Evolutionary conservation across 2,888 invertebrate genomes (phyloP).

Genomic region (Empis livida): DNA sequence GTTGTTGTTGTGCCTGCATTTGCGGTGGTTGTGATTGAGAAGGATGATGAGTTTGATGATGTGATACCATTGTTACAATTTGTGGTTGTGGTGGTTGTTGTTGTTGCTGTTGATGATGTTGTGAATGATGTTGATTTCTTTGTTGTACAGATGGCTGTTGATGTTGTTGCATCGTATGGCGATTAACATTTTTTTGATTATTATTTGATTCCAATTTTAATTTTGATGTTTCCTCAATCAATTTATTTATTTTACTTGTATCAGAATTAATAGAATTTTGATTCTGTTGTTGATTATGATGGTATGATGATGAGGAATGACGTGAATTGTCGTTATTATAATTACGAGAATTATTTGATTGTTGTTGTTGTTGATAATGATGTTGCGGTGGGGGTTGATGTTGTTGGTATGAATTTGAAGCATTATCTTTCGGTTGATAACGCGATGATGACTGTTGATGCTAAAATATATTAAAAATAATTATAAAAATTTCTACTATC

Average conservation of each 20-base stretch:
- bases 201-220: slow-evolving; percentile 18
- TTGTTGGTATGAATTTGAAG: slow-evolving; percentile 5
- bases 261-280: slow-evolving; percentile 31
- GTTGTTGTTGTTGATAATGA: slow-evolving; percentile 7
- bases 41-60: not conserved
- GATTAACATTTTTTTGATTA: not conserved
- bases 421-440: slow-evolving; percentile 5
- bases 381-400: slow-evolving; percentile 5
- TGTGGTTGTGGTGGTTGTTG: slow-evolving; percentile 9
- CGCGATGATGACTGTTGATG: slow-evolving; percentile 13
- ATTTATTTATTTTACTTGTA: slow-evolving; percentile 17
- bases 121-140: slow-evolving; percentile 5
- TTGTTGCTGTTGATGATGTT: slow-evolving; percentile 6
- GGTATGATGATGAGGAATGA: not conserved
- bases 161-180: slow-evolving; percentile 20
- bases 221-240: slow-evolving; percentile 23
- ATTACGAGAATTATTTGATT: slow-evolving; percentile 6
- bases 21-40: slow-evolving; percentile 13
- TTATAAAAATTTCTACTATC: too few species aligned
- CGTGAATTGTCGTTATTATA: not conserved
- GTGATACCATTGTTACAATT: slow-evolving; percentile 1
- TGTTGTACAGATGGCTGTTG: slow-evolving; percentile 20
- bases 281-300: slow-evolving; percentile 6
- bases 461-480: too few species aligned
- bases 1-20: slow-evolving; percentile 12